Evolutionary conservation across 1,140 invertebrate genomes (phyloP).

Genomic region (Micrasema longulum): DNA sequence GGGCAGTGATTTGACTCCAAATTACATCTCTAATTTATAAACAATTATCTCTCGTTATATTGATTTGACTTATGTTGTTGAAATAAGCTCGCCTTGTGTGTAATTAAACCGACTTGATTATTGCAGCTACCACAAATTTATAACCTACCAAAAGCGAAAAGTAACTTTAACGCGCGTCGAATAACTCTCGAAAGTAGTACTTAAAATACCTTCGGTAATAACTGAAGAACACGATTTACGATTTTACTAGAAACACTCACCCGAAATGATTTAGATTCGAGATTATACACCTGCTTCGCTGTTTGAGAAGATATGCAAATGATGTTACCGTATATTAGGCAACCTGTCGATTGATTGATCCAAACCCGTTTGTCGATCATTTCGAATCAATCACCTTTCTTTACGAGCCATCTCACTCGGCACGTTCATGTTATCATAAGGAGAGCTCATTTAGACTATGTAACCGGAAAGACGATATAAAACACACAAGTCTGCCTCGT

Average conservation of each 20-base stretch:
- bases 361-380: conserved; percentile 54
- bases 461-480: conserved; percentile 52
- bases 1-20: conserved; percentile 3
- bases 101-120: conserved; percentile 20
- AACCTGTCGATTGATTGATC: conserved; percentile 53
- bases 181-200: conserved; percentile 22
- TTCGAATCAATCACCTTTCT: conserved; percentile 55
- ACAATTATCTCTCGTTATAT: conserved; percentile 7
- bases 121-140: conserved; percentile 21
- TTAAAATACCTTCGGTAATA: conserved; percentile 35
- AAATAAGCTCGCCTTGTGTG: conserved; percentile 13
- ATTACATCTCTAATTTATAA: conserved; percentile 6
- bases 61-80: conserved; percentile 6
- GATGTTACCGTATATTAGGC: conserved; percentile 55
- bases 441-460: conserved; percentile 27
- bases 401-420: conserved; percentile 53
- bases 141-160: conserved; percentile 19
- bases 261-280: conserved; percentile 51
- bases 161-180: conserved; percentile 20
- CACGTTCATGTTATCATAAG: conserved; percentile 46
- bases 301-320: conserved; percentile 52
- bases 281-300: conserved; percentile 54
- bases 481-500: conserved; percentile 40
- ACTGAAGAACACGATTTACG: conserved; percentile 40
- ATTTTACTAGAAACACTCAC: conserved; percentile 45